Base-by-base conservation (phyloP, 2,888 invertebrate species). In the Acanthosepion lycidas region DNA sequence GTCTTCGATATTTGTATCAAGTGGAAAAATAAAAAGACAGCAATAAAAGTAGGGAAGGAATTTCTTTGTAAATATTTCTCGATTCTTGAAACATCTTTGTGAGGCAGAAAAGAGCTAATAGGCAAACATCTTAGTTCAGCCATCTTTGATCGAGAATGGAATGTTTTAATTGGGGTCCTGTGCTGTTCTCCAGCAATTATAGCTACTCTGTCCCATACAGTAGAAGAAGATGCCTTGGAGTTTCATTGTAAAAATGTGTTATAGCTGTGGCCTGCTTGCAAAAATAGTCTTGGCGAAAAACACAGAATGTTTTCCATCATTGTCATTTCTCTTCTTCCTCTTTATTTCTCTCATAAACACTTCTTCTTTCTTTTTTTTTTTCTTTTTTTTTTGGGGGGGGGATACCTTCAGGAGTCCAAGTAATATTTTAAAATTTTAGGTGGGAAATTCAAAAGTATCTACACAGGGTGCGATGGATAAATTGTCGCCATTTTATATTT, bases 1-100 rank as follows among this genome's bases (percentile, higher is more conserved):
- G 23, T 78, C n/a, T 78, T 78, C n/a, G n/a, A 78, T 78, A 78
- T 78, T 78, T 78, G n/a, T 78, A n/a, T 78, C n/a, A n/a, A 78
- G n/a, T 78, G n/a, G 78, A 78, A n/a, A 78, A 78, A 78, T 78
- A 18, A 78, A 78, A 78, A 78, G 78, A 78, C 78, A 33, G 20
- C 5, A 6, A 59, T n/a, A 78, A n/a, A 78, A n/a, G n/a, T 78
- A 3, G n/a, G 78, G 15, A n/a, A 78, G 33, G 78, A 78, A 78
- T 78, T 78, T n/a, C 78, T n/a, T 78, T 78, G 18, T 78, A n/a
- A 78, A 78, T 78, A 78, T 78, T 78, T 78, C 78, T 33, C 33
- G 33, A 78, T n/a, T 78, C 78, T n/a, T 78, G 18, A n/a, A 78
- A 78, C n/a, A 15, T 78, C 15, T 78, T 78, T 78, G 78, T 78